A percentile compares a stretch with the other conserved stretches of the same genome.
Conservation (phyloP, 2,888 invertebrate species). For the Polyploca ridens region DNA sequence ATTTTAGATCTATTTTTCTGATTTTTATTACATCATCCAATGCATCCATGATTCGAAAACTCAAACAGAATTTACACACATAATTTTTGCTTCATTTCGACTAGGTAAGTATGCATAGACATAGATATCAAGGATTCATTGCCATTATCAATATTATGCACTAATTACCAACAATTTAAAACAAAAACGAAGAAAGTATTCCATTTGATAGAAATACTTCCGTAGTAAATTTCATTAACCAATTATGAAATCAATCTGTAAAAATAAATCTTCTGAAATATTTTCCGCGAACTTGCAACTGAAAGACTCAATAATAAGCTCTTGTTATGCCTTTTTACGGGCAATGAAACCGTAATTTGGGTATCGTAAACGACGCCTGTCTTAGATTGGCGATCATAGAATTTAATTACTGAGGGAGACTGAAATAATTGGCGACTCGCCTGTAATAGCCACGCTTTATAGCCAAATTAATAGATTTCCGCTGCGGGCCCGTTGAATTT, state of each 20-base stretch:
- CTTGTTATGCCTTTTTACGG: constrained; percentile 67
- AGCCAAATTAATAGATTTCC: constrained; percentile 80
- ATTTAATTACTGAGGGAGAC: constrained; percentile 79
- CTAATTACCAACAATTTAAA: neutral
- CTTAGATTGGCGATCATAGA: constrained; percentile 79
- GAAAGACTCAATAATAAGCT: constrained; percentile 50
- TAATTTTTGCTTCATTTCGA: too few species aligned
- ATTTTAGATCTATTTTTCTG: constrained; percentile 72
- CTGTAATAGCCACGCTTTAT: constrained; percentile 74
- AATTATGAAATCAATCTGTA: neutral
- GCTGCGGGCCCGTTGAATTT: constrained; percentile 62
- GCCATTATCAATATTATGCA: too few species aligned
- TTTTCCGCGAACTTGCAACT: constrained; percentile 29
- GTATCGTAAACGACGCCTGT: constrained; percentile 78
- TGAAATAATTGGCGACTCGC: constrained; percentile 78
- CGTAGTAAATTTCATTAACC: neutral
- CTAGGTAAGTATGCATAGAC: too few species aligned
- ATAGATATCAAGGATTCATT: too few species aligned
- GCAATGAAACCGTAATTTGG: constrained; percentile 76
- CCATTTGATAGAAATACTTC: neutral
- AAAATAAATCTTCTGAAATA: neutral
- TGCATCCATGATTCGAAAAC: neutral
- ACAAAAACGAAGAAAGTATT: neutral
- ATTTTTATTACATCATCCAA: constrained; percentile 22
- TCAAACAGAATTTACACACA: too few species aligned